Base-by-base conservation (phyloP, 23 tunicate species). In the Aplidium turbinatum region DNA sequence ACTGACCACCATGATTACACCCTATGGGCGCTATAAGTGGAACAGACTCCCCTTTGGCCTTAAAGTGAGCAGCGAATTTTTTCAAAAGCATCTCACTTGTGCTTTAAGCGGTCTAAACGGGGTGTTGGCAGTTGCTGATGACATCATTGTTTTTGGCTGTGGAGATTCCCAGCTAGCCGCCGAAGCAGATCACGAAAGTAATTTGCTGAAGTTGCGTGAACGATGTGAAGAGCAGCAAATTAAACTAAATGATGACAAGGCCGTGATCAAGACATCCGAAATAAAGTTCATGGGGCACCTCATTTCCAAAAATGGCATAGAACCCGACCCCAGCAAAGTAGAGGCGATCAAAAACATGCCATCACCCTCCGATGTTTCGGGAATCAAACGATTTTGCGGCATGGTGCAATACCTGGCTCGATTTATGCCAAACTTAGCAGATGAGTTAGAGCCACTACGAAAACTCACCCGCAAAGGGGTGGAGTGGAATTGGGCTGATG, bases 211-310 rank as follows among this genome's bases (percentile, higher is more conserved):
- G 9, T 34, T 70, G 3, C 35, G 22, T 31, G 36, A 48, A 48
- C 21, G 22, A 11, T 70, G 77, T 13, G 6, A 13, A 21, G 77
- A 70, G 20, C 23, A 70, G 63, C 22, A 47, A 33, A 70, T 70
- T 25, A 47, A 25, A 36, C 36, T 70, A 4, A 70, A 70, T 27
- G 77, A 70, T 70, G 77, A 70, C 25, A 70, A 70, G 26, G 63
- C 60, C 4, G 60, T 20, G 5, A 35, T 48, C 19, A 35, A 48
- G 5, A 47, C 22, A 6, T 4, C 33, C 27, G 77, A 47, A 47
- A 47, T 70, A 4, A 47, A 61, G 4, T 70, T 70, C 63, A 70
- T 70, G 77, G 60, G 77, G 7, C 77, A 70, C 26, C n/a, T 24
- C 20, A 47, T 70, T 9, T 36, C 39, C 4, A 62, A 33, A 62